Percentiles rank a stretch among this genome's conserved stretches.
phyloP scores from a whole-genome alignment of 1,140 invertebrate genomes.

The Nymphalis io region DNA sequence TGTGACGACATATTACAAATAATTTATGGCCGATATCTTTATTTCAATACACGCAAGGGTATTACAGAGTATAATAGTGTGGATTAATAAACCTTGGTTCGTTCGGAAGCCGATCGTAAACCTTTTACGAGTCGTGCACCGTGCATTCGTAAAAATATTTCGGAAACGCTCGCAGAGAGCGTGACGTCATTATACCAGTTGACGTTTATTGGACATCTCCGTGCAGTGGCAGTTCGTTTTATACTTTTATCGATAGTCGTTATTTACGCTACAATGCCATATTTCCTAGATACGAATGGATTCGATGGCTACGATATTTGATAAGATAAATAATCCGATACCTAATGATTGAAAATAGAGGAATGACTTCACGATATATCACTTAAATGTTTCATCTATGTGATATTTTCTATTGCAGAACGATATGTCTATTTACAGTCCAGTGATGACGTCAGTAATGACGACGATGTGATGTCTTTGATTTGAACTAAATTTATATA shows the following conservation, averaged over 20 bases:
- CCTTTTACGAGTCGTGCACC: conserved; percentile 62
- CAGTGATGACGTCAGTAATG: no score
- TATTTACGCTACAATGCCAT: conserved; percentile 44
- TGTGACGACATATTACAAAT: background rate
- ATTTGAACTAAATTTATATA: no score
- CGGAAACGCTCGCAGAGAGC: conserved; percentile 40
- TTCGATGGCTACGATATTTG: conserved; percentile 9
- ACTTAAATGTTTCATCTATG: no score
- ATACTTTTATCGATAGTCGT: conserved; percentile 54
- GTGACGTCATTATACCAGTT: conserved; percentile 61
- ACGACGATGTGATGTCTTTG: no score
- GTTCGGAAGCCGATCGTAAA: conserved; percentile 57
- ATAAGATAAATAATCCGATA: background rate
- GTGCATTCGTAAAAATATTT: conserved; percentile 69
- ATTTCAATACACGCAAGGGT: conserved; percentile 22
- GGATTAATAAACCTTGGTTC: conserved; percentile 59
- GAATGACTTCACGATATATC: no score
- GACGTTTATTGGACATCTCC: conserved; percentile 57
- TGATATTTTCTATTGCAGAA: no score
- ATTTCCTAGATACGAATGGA: conserved; percentile 19
- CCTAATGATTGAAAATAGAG: no score
- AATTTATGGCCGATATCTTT: conserved; percentile 6
- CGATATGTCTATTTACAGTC: no score
- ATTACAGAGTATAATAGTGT: conserved; percentile 39
- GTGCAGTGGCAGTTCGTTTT: conserved; percentile 39